Conservation (phyloP, 2,113 vertebrate genomes). For the Candoia aspera region DNA sequence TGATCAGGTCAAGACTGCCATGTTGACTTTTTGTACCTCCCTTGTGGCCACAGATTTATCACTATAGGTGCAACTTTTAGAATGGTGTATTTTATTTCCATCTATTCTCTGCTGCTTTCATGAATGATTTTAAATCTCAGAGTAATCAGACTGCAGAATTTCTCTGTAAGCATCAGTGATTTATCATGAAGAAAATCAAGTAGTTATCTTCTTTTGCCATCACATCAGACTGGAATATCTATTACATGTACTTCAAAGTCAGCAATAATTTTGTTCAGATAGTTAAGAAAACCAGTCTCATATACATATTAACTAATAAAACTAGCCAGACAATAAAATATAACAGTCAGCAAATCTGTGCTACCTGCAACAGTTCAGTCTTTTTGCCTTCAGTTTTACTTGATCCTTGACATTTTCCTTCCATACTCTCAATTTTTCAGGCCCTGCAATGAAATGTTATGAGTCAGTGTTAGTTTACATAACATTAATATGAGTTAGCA, state of each 20-base stretch:
- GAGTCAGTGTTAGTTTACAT: slow-evolving; percentile 1
- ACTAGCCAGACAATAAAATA: background rate
- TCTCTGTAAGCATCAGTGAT: background rate
- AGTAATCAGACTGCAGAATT: background rate
- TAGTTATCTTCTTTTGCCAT: background rate
- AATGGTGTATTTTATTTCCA: background rate
- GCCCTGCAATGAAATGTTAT: slow-evolving; percentile 12
- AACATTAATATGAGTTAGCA: background rate
- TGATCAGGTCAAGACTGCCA: background rate
- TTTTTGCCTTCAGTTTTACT: background rate
- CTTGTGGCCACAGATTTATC: background rate
- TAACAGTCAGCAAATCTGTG: background rate
- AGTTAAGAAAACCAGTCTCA: background rate
- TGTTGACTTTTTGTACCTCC: background rate
- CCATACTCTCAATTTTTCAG: slow-evolving; percentile 9
- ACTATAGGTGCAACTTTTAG: background rate
- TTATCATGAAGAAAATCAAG: background rate
- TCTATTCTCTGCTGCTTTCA: background rate
- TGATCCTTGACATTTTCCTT: background rate
- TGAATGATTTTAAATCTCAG: background rate
- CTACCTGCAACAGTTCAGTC: background rate
- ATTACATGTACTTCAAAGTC: background rate
- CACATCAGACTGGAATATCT: background rate
- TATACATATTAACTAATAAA: background rate
- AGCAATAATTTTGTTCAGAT: background rate